Evolutionary conservation across 2,797 vertebrate genomes (phyloP).

Genomic region (Galaxias olidus): DNA sequence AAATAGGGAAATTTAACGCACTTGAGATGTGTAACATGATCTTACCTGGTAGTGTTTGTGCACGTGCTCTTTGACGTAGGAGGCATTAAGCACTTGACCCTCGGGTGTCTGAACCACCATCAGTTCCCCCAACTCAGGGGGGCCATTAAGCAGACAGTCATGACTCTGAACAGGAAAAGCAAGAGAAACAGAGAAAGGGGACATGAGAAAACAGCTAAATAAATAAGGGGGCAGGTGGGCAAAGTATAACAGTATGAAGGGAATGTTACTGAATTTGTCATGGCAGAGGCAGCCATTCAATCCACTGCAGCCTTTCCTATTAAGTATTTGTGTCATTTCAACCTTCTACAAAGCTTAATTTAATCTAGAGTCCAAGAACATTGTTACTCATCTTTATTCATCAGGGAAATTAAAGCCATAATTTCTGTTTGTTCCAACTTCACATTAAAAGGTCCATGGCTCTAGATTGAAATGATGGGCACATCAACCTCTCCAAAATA

Average conservation of each 20-base stretch:
- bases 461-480: too few relatives aligned
- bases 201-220: background rate
- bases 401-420: too few relatives aligned
- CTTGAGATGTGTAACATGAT: background rate
- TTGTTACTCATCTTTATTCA: too few relatives aligned
- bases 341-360: too few relatives aligned
- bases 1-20: too few relatives aligned
- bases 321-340: too few relatives aligned
- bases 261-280: background rate
- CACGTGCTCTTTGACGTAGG: constrained; percentile 82
- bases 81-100: constrained; percentile 83
- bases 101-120: constrained; percentile 83
- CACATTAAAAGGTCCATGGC: too few relatives aligned
- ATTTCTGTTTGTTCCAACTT: too few relatives aligned
- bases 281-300: background rate
- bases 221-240: background rate
- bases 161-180: constrained; percentile 78
- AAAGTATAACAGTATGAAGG: background rate
- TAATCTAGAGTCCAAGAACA: too few relatives aligned
- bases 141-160: constrained; percentile 84
- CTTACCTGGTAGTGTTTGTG: constrained; percentile 90
- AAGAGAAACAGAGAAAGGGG: background rate
- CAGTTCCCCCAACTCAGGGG: constrained; percentile 83
- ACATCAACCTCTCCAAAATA: too few relatives aligned
- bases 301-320: too few relatives aligned